A percentile compares a stretch with the other conserved stretches of the same genome.
These are phyloP conservation scores for Scaptomyza polygonia DNA, from an alignment of 2,888 invertebrate species.

Conservation along the genomic window DNA sequence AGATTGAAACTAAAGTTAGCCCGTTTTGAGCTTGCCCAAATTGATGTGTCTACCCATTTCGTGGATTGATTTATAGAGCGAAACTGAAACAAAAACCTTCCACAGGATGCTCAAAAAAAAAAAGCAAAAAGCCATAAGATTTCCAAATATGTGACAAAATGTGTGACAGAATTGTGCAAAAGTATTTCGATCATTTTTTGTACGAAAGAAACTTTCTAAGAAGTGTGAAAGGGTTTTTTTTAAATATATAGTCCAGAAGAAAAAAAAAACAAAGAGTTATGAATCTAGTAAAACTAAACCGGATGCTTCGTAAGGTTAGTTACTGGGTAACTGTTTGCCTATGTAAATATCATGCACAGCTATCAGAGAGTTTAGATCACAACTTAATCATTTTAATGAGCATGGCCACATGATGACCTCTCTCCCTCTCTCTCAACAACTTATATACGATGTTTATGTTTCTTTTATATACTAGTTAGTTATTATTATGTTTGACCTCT, in stretches of 20 bases:
- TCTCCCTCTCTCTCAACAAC: conserved; percentile 59
- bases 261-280: conserved; percentile 10
- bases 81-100: conserved; percentile 7
- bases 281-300: conserved; percentile 10
- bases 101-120: conserved; percentile 20
- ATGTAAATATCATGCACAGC: conserved; percentile 67
- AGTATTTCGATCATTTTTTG: conserved; percentile 27
- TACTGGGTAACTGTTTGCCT: conserved; percentile 38
- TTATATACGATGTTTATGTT: conserved; percentile 15
- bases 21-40: conserved; percentile 19
- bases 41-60: conserved; percentile 45
- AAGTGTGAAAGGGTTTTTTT: conserved; percentile 5
- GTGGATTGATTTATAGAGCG: conserved; percentile 54
- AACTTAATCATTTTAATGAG: conserved; percentile 76
- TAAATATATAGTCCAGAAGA: conserved; percentile 5
- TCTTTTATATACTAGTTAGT: conserved; percentile 17
- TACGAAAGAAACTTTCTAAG: conserved; percentile 1
- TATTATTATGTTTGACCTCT: conserved; percentile 5
- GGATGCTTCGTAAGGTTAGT: conserved; percentile 12
- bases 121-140: conserved; percentile 13
- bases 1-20: conserved; percentile 16
- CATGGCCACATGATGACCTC: conserved; percentile 70
- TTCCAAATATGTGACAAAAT: conserved; percentile 43
- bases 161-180: conserved; percentile 36
- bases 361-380: conserved; percentile 70